Base-by-base conservation (phyloP, 2,888 invertebrate species). In the Subacronicta megacephala region DNA sequence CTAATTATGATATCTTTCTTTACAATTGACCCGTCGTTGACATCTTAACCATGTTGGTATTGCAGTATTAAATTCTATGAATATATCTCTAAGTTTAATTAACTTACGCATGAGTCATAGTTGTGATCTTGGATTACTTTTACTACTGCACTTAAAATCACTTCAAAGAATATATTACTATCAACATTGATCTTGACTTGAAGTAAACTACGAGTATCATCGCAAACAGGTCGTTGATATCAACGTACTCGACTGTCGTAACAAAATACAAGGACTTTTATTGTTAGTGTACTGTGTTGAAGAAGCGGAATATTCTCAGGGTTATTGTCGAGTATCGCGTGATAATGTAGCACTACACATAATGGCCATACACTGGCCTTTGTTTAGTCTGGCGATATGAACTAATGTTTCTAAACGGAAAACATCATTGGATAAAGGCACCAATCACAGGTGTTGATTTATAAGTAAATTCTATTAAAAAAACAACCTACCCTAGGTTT, bases 251-350 rank as follows among this genome's bases (percentile, higher is more conserved):
- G 31, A n/a, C n/a, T 31, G 3, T 40, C 17, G 17, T 20, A 15
- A 33, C 13, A 37, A 20, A 42, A 31, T 61, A 40, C 46, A 62
- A 62, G 47, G 17, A 54, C 43, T 3, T 3, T 15, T 13, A 31
- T 44, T 40, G 40, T 47, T 29, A 38, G 18, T 18, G 20, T 18
- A 35, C 40, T 23, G 17, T 43, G n/a, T 44, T 55, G 55, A 40
- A 62, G 56, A 26, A 45, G 45, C 20, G 63, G 63, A 62, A 62
- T 56, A 29, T 56, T 63, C 63, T 62, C 62, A 62, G 45, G 63
- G 62, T 45, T 41, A 62, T 29, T 62, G 63, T 56, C 63, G 63
- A 63, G 45, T 45, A 41, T 56, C 45, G 49, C 49, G 31, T 31
- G 16, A 45, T 45, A 45, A 62, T 45, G n/a, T 2, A 29, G 13